Base-by-base conservation (phyloP, 2,797 vertebrate species). In the Amazonetta brasiliensis region DNA sequence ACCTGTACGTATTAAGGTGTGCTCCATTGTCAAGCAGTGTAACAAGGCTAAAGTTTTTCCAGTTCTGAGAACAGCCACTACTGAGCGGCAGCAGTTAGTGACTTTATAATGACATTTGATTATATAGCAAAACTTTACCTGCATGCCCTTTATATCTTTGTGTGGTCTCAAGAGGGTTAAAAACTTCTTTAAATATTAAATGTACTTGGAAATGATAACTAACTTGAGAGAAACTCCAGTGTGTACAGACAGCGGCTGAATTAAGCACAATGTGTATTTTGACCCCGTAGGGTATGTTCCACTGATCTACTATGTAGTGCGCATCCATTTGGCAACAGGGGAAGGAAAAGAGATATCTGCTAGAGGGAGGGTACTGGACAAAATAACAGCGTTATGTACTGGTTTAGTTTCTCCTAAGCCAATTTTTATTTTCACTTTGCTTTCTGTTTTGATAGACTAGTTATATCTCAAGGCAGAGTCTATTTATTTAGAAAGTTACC, bases 401-500 rank as follows among this genome's bases (percentile, higher is more conserved):
- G 15, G 28, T 85, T 76, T 84, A 58, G 90, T 95, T 74, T 71
- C 52, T 88, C 67, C 52, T 84, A 82, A 91, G 43, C 64, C 50
- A 87, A 52, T 74, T 95, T 95, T 96, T 94, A 89, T 96, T 97
- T 97, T 93, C 88, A 85, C 84, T 96, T 97, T 78, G 55, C 67
- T 87, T 92, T 96, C 33, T 92, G 52, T 90, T 97, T 96, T 77
- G 58, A 31, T 87, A 20, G 92, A 89, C 15, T 35, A 80, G 59
- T 92, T 96, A 78, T 95, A 94, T 96, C 85, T 77, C 64, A 74
- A 93, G 68, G 68, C 76, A 87, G 64, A 91, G 86, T 91, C 84
- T 94, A 93, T 96, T 96, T 97, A 97, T 98, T 98, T 94, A 95
- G 95, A 98, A 98, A 98, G 97, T 98, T 98, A 98, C 97, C 98